Evolutionary conservation across 2,888 invertebrate genomes (phyloP), one percentile per base, ranked within the genome.

Genomic region (Acronicta psi): DNA sequence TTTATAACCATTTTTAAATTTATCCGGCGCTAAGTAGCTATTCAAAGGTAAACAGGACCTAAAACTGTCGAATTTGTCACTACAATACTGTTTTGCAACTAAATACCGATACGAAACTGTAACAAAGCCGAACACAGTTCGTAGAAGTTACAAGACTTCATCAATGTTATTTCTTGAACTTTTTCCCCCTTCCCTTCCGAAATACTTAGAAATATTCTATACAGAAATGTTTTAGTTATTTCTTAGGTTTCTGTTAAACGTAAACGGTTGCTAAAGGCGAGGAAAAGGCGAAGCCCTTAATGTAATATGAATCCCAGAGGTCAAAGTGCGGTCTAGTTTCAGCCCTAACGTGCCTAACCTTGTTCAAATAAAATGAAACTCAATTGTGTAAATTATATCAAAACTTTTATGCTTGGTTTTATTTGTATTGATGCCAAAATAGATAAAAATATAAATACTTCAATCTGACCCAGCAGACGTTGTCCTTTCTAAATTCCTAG

Each of bases 281-380:
- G 36, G 51, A 42, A 40, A 51, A 51, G 34, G 31, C 37, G 38
- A 52, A 65, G 44, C 47, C 45, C 54, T 54, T 55, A 75, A 60
- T 72, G 57, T 66, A 55, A 66, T 66, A 60, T 71, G 55, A 71
- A 46, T 71, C 67, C 53, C 71, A 52, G 60, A 60, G 71, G 72
- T 65, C 57, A 71, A 38, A 60, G 45, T 38, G 54, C 23, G 52
- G 66, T 46, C 53, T 46, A 10, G 11, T 4, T 38, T 59, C 46
- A 46, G 31, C 18, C 29, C 40, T 36, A 41, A 46, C 37, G 25
- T 25, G 2, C 41, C 31, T 13, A 40, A 40, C 18, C 13, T 25
- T 37, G 40, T 55, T 66, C 56, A 56, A 71, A 71, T 65, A 65
- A 71, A 71, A 71, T 57, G 47, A 57, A 56, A 38, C 31, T 43